phyloP scores from a whole-genome alignment of 2,888 invertebrate species.

The Cotesia congregata region DNA sequence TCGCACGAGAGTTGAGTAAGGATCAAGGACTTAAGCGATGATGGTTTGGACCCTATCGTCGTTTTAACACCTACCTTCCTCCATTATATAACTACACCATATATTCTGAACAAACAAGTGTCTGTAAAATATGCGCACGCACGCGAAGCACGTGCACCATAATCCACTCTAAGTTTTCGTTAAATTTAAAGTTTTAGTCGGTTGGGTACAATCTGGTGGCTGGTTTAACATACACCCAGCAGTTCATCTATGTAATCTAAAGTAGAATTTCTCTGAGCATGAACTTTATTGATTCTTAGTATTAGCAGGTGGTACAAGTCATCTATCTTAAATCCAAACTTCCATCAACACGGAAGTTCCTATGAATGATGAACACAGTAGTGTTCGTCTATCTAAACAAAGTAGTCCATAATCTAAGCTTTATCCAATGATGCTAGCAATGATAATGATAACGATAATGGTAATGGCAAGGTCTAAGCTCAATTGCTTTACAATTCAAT shows the following conservation, averaged over 20 bases:
- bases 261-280: not conserved
- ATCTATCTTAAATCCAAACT: no score
- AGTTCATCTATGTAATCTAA: not conserved
- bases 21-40: not conserved
- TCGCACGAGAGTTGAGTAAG: not conserved
- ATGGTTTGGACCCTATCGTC: not conserved
- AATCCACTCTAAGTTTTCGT: constrained; percentile 28
- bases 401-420: no score
- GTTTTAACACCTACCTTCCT: not conserved
- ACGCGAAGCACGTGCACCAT: constrained; percentile 33
- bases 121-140: constrained; percentile 30
- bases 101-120: constrained; percentile 25
- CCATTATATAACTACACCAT: not conserved
- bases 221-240: not conserved
- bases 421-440: no score
- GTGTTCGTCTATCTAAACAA: no score
- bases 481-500: constrained; percentile 22
- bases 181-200: not conserved
- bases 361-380: not conserved
- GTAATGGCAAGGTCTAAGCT: not conserved
- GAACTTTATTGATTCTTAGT: not conserved
- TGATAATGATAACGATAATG: no score
- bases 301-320: not conserved
- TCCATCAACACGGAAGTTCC: not conserved
- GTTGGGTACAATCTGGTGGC: constrained; percentile 1